phyloP scores from a whole-genome alignment of 2,888 invertebrate genomes.

The Daptonema setosum region DNA sequence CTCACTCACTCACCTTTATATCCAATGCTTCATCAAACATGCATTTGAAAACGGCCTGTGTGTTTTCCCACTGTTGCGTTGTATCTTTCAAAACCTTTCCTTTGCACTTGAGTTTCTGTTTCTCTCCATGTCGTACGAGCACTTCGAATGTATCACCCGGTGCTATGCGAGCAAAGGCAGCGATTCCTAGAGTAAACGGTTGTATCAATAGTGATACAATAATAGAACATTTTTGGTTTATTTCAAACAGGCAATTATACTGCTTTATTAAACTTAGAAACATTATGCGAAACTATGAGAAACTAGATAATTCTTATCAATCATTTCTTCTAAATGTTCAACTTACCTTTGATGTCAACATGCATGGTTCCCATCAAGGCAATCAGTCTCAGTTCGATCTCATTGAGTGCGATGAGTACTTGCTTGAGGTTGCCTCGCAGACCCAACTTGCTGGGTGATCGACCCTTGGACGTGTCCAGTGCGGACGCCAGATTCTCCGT shows the following conservation, averaged over 20 bases:
- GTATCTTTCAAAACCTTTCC: constrained; percentile 34
- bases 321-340: too few species aligned
- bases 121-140: constrained; percentile 34
- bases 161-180: constrained; percentile 39
- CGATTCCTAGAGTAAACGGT: constrained; percentile 31
- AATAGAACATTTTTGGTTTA: too few species aligned
- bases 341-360: constrained; percentile 36
- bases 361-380: constrained; percentile 34
- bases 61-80: constrained; percentile 36
- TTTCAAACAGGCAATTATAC: too few species aligned
- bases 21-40: constrained; percentile 34
- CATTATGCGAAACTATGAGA: too few species aligned
- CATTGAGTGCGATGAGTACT: constrained; percentile 27
- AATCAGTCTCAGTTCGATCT: constrained; percentile 34
- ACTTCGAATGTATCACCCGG: constrained; percentile 40
- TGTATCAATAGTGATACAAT: not conserved
- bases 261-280: too few species aligned
- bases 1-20: constrained; percentile 36
- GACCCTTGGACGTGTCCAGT: not conserved
- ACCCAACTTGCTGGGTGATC: not conserved
- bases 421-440: not conserved
- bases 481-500: constrained; percentile 32
- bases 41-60: constrained; percentile 30
- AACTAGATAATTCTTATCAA: too few species aligned
- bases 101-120: constrained; percentile 39